Evolutionary conservation across 2,888 invertebrate genomes (phyloP), one percentile per base, ranked within the genome.

Genomic region (Heliconius ethilla): DNA sequence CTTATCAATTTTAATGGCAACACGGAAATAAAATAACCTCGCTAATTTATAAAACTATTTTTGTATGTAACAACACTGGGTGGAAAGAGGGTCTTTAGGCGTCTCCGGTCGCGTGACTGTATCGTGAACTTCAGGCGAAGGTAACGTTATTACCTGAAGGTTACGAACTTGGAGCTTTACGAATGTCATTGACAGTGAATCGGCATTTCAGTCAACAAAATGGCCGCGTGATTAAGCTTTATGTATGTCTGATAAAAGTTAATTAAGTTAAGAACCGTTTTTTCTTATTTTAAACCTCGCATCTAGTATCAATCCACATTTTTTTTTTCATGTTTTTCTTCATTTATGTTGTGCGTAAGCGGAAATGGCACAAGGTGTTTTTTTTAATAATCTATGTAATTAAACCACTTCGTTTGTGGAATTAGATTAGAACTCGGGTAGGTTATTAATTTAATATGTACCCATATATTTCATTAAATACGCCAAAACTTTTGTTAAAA

Each of bases 101-200:
- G 81, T 80, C 75, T 81, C 80, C 59, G 81, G 79, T 86, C 83
- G 86, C 86, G 86, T 86, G 86, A 82, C 85, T 81, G 79, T 79
- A 79, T 77, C 81, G 75, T 83, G 83, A 83, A 82, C 82, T 83
- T 83, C 82, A 81, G 78, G 29, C 66, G 85, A 87, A 89, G 88
- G 88, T 78, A 74, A 82, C 76, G 78, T 81, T 80, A 82, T 83
- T 82, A 81, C 33, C 69, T 80, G 85, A 87, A 89, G 89, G 89
- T 84, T 85, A 80, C 82, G 89, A 89, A 90, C 89, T 89, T 89
- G 88, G 84, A 83, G 84, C 84, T 81, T 86, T 85, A 85, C 85
- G 84, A 81, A 80, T 83, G 86, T 85, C 87, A 87, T 85, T 88
- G 85, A 82, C 85, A 84, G 72, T 83, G 84, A 82, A 79, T 80